Conservation (phyloP, 2,888 invertebrate species). For the Epirrhoe tristata region DNA sequence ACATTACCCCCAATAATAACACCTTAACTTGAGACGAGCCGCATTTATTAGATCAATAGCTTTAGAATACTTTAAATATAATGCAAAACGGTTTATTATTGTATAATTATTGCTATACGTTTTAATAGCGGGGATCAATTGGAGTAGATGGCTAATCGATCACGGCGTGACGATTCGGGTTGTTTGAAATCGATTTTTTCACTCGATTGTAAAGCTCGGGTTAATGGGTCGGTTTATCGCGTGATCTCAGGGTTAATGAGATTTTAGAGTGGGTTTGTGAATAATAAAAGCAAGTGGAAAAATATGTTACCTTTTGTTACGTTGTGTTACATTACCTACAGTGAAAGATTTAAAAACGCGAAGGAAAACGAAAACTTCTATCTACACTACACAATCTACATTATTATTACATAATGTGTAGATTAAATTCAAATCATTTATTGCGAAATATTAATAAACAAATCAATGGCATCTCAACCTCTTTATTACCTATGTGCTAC, state of each 20-base stretch:
- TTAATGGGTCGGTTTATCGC: slow-evolving; percentile 64
- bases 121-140: slow-evolving; percentile 70
- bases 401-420: too few relatives aligned
- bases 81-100: slow-evolving; percentile 77
- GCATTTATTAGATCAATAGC: slow-evolving; percentile 79
- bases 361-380: too few relatives aligned
- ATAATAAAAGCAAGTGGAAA: slow-evolving; percentile 14
- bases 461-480: too few relatives aligned
- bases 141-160: slow-evolving; percentile 71
- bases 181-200: slow-evolving; percentile 52
- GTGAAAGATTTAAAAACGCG: too few relatives aligned
- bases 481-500: too few relatives aligned
- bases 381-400: too few relatives aligned
- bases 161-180: slow-evolving; percentile 66
- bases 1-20: slow-evolving; percentile 71
- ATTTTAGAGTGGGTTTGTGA: slow-evolving; percentile 53
- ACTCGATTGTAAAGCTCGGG: slow-evolving; percentile 38
- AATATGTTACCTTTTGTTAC: too few relatives aligned
- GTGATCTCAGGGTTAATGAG: slow-evolving; percentile 69
- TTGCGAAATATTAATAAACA: too few relatives aligned
- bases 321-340: too few relatives aligned
- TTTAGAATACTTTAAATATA: slow-evolving; percentile 61
- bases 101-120: slow-evolving; percentile 65
- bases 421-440: too few relatives aligned
- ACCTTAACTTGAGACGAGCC: slow-evolving; percentile 59